Conservation (phyloP, 2,888 invertebrate genomes). For the Orthosia gothica region DNA sequence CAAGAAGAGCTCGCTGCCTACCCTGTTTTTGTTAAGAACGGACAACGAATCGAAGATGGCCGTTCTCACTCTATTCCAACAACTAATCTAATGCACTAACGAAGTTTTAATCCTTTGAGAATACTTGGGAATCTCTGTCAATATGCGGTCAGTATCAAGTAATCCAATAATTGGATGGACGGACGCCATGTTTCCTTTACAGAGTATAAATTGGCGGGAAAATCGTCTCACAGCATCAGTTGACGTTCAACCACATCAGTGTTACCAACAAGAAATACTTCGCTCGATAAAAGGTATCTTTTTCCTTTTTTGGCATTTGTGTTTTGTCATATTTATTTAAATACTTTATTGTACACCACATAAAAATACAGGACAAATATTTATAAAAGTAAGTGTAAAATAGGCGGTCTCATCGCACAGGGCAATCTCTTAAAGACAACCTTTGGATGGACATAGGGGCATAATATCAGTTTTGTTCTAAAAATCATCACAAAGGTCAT, state of each 20-base stretch:
- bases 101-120: conserved; percentile 84
- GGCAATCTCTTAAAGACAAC: too few relatives aligned
- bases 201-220: conserved; percentile 83
- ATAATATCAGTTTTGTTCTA: background rate
- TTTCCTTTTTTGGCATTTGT: background rate
- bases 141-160: conserved; percentile 86
- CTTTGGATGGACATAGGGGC: too few relatives aligned
- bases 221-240: conserved; percentile 80
- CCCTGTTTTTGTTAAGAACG: background rate
- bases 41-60: conserved; percentile 52
- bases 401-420: too few relatives aligned
- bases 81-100: conserved; percentile 81
- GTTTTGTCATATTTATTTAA: background rate
- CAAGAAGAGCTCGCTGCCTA: background rate
- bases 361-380: too few relatives aligned
- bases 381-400: too few relatives aligned
- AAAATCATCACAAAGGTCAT: background rate
- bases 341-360: too few relatives aligned
- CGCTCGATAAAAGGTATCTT: conserved; percentile 69
- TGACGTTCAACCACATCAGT: conserved; percentile 75
- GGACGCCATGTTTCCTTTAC: conserved; percentile 73
- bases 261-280: conserved; percentile 76
- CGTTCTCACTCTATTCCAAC: conserved; percentile 55
- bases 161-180: conserved; percentile 88
- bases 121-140: conserved; percentile 70